phyloP scores from a whole-genome alignment of 2,113 vertebrate genomes.

The human (Homo sapiens) region GRCh38 chr4:14474501-14475000 shows the following conservation, averaged over 20 bases:
- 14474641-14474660: not conserved
- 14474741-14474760: not conserved
- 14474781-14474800: not conserved
- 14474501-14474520: too few species aligned
- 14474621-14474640: not conserved
- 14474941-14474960: not conserved
- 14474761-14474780: not conserved
- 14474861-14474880: accelerated
- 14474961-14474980: not conserved
- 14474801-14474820: not conserved
- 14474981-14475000: not conserved
- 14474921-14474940: not conserved
- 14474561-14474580: not conserved
- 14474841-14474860: not conserved
- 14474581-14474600: not conserved
- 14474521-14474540: too few species aligned
- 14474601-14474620: not conserved
- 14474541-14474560: not conserved
- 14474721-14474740: not conserved
- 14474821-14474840: not conserved
- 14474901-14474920: not conserved
- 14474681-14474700: not conserved
- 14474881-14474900: too few species aligned
- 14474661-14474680: not conserved
- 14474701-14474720: not conserved